phyloP scores from a whole-genome alignment of 2,113 vertebrate genomes.

The Elaphurus davidianus region DNA sequence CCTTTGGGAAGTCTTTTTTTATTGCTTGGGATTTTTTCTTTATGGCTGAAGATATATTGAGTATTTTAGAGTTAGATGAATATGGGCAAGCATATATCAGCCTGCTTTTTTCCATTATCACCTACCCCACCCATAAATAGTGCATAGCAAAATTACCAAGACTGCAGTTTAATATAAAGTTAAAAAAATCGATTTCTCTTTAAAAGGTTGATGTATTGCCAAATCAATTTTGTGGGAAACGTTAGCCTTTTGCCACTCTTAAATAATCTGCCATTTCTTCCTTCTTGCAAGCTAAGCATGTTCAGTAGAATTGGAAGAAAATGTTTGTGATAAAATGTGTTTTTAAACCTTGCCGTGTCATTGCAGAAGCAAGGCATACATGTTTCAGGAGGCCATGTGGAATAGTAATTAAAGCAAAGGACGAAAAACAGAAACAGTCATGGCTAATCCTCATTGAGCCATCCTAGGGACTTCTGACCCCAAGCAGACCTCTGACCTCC shows the following conservation, averaged over 20 bases:
- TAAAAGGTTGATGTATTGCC: constrained; percentile 50
- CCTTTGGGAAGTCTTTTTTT: background rate
- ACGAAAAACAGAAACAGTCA: constrained; percentile 33
- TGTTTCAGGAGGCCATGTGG: constrained; percentile 4
- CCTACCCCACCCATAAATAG: constrained; percentile 33
- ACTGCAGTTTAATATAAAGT: constrained; percentile 49
- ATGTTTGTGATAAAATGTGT: background rate
- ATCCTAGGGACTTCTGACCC: background rate
- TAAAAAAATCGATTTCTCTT: constrained; percentile 58
- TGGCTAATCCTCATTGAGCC: constrained; percentile 16
- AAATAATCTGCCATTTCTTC: background rate
- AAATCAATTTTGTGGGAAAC: constrained; percentile 60
- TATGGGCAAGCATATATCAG: constrained; percentile 21
- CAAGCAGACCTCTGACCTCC: background rate
- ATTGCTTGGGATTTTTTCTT: constrained; percentile 17
- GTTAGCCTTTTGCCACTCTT: constrained; percentile 56
- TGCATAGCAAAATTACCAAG: constrained; percentile 34
- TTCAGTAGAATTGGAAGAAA: constrained; percentile 33
- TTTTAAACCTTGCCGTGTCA: background rate
- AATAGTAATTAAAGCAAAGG: constrained; percentile 42
- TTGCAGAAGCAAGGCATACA: background rate
- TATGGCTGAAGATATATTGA: background rate
- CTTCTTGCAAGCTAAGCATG: constrained; percentile 36
- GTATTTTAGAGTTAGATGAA: constrained; percentile 46
- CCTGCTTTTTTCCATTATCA: constrained; percentile 19